Conservation (phyloP, 1,140 invertebrate species). For the Batillaria attramentaria region DNA sequence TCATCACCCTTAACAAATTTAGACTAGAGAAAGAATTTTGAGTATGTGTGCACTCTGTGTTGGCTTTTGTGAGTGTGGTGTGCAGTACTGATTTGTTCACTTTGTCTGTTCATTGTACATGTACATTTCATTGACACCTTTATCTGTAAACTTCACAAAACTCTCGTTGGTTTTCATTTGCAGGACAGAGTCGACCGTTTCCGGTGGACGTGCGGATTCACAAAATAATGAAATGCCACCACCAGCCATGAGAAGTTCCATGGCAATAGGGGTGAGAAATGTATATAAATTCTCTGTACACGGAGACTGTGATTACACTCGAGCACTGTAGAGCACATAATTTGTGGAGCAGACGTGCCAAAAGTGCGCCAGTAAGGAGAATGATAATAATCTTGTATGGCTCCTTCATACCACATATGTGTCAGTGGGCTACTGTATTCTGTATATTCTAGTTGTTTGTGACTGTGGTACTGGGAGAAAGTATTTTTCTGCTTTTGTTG, state of each 20-base stretch:
- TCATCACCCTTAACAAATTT: no score
- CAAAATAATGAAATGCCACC: conserved; percentile 40
- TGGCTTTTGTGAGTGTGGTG: no score
- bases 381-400: background rate
- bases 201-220: background rate
- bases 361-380: no score
- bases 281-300: background rate
- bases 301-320: no score
- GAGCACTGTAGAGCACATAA: no score
- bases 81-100: no score
- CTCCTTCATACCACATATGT: background rate
- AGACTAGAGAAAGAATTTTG: no score
- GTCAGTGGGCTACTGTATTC: background rate
- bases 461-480: no score
- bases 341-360: no score
- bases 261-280: conserved; percentile 64
- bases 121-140: background rate
- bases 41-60: no score
- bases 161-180: background rate
- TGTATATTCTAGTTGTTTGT: background rate
- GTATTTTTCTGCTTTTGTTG: no score
- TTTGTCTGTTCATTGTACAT: background rate
- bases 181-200: background rate
- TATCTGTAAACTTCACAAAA: background rate
- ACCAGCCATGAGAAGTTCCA: conserved; percentile 65